Base-by-base conservation (phyloP, 2,888 invertebrate genomes). In the Yponomeuta malinellus region DNA sequence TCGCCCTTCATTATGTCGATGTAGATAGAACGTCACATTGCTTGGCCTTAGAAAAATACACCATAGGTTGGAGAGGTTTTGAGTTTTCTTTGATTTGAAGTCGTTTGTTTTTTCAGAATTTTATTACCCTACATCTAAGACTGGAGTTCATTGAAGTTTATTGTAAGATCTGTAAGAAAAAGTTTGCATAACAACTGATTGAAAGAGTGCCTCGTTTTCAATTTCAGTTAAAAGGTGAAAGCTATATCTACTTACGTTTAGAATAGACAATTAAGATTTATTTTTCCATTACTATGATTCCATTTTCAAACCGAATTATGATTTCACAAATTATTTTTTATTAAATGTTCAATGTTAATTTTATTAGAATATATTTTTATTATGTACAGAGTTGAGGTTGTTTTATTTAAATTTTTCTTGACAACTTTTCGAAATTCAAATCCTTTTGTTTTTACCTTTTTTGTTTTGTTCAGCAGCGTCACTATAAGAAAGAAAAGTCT, bases 141-240 rank as follows among this genome's bases (percentile, higher is more conserved):
- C 9, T 31, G 15, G 23, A 9, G 63, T 64, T 64, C 29, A n/a
- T 23, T 65, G 10, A 10, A 65, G 12, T 12, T 10, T 10, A 31
- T 31, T 23, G 12, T 65, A 31, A 31, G 10, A 29, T 29, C 29
- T 29, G 31, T 29, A 29, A 23, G 64, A 10, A 63, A 64, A 23
- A 64, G 31, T 65, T 65, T 29, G 65, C 8, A 23, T 23, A 10
- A 29, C 65, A 31, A 3, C 65, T 65, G 12, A 33, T 29, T 10
- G 63, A 29, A 65, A 29, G 10, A 65, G 33, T 23, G 29, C 29
- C 65, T 33, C 31, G 31, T 65, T n/a, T 72, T 75, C n/a, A 63
- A 71, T 71, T 72, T 63, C 52, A 63, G 63, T 10, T 52, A 75
- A 63, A 33, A 33, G 33, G 68, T 63, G 43, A 71, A 77, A 43